phyloP scores from a whole-genome alignment of 2,888 invertebrate genomes.

The Dynastes tityus region DNA sequence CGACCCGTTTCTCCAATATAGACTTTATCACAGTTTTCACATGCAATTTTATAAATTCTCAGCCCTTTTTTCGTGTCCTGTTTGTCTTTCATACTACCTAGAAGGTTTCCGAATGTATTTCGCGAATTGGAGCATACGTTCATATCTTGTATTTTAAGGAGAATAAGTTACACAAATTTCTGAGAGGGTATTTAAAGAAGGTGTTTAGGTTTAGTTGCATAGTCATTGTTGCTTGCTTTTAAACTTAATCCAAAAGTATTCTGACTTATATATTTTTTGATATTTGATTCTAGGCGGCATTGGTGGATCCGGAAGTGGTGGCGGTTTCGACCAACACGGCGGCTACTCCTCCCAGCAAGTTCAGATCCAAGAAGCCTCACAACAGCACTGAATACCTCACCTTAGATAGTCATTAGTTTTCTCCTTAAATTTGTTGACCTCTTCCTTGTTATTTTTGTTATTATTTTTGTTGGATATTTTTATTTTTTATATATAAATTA shows the following conservation, averaged over 20 bases:
- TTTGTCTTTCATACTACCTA: too few species aligned
- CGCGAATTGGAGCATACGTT: too few species aligned
- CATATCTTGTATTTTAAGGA: too few species aligned
- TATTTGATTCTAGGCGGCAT: slow-evolving; percentile 59
- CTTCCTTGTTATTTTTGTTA: slow-evolving; percentile 47
- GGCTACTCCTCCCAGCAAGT: slow-evolving; percentile 45
- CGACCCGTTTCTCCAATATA: too few species aligned
- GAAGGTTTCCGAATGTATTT: too few species aligned
- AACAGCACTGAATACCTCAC: slow-evolving; percentile 43
- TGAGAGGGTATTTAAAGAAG: too few species aligned
- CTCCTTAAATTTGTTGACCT: slow-evolving; percentile 46
- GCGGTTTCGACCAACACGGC: slow-evolving; percentile 48
- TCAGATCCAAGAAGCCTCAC: slow-evolving; percentile 37
- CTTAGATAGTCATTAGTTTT: slow-evolving; percentile 47
- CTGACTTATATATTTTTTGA: too few species aligned
- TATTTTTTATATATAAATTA: slow-evolving; percentile 37
- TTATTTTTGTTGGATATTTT: slow-evolving; percentile 47
- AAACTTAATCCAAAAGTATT: background rate
- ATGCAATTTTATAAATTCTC: too few species aligned
- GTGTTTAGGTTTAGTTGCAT: background rate
- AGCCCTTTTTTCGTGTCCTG: too few species aligned
- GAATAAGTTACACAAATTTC: too few species aligned
- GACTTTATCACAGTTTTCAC: too few species aligned
- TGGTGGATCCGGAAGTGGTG: slow-evolving; percentile 47
- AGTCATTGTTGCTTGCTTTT: background rate